These are phyloP conservation scores for Crax fasciolata DNA, from an alignment of 2,797 vertebrate species.

Conservation along the genomic window DNA sequence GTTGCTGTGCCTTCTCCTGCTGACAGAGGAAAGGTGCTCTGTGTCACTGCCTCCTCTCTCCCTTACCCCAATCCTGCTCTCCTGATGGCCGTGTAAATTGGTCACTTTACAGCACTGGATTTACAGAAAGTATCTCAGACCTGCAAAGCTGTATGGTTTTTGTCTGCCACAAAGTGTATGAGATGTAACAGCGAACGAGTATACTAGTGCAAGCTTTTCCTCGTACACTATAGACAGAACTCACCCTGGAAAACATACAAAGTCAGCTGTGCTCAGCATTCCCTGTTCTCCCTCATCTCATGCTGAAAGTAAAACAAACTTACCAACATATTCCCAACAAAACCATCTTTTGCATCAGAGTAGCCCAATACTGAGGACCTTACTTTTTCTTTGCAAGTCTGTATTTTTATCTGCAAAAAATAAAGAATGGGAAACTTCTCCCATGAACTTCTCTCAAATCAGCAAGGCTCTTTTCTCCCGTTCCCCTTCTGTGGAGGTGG, in stretches of 20 bases:
- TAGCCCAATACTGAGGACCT: neutral
- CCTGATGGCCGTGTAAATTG: neutral
- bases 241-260: neutral
- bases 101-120: neutral
- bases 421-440: constrained; percentile 3
- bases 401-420: constrained; percentile 30
- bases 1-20: neutral
- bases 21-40: too few relatives aligned
- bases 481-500: constrained; percentile 17
- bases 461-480: constrained; percentile 17
- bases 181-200: neutral
- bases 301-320: neutral
- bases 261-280: neutral
- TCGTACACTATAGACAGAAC: neutral
- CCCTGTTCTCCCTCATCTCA: neutral
- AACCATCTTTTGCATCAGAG: neutral
- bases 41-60: neutral
- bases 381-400: neutral
- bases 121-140: neutral
- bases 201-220: neutral
- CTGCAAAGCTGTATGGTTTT: neutral
- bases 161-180: neutral
- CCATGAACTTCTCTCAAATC: neutral
- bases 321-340: neutral
- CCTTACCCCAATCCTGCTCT: neutral